phyloP scores from a whole-genome alignment of 2,113 vertebrate genomes.

The Oreochromis aureus region DNA sequence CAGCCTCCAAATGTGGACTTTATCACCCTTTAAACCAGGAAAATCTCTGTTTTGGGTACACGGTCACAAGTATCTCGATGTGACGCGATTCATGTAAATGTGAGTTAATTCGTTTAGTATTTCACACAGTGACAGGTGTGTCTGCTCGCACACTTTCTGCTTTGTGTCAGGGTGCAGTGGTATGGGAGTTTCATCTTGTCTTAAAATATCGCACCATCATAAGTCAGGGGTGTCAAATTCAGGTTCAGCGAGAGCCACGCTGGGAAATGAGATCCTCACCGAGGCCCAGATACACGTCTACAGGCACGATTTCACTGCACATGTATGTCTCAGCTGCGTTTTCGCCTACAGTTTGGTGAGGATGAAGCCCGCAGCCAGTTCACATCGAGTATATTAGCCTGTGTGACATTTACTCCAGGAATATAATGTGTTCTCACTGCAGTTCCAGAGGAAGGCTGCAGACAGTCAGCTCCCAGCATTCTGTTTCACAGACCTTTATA shows the following conservation, averaged over 20 bases:
- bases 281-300: neutral
- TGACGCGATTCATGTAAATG: neutral
- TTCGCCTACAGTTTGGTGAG: neutral
- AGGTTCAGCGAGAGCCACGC: neutral
- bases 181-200: neutral
- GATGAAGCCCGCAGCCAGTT: neutral
- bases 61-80: neutral
- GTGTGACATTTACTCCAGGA: neutral
- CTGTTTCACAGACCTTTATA: neutral
- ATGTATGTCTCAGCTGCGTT: neutral
- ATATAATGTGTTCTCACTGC: neutral
- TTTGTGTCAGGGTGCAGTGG: neutral
- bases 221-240: neutral
- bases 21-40: neutral
- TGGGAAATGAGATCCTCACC: neutral
- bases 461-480: neutral
- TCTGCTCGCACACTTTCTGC: neutral
- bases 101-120: neutral
- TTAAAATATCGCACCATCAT: neutral
- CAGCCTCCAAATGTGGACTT: rapidly evolving
- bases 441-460: neutral
- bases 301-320: neutral
- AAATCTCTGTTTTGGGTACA: neutral
- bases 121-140: neutral
- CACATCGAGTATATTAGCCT: neutral